Evolutionary conservation across 1,140 invertebrate species (phyloP), one percentile per base, ranked within the genome.

Genomic region (Trichonephila clavipes): DNA sequence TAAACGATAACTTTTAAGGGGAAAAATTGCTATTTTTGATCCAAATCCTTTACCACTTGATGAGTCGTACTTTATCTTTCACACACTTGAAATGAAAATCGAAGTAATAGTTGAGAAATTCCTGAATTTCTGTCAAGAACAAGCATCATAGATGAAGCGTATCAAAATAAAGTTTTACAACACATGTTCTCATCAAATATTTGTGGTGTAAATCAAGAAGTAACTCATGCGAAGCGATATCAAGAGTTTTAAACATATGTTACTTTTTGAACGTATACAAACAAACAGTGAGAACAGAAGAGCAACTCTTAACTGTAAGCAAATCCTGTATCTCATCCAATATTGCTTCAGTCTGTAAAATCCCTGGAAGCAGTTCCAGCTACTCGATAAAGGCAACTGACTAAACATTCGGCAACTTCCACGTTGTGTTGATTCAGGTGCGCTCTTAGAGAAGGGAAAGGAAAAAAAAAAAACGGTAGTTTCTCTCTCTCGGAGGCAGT

Each of bases 371-470:
- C 72, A 1, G 44, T 8, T 34, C 19, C 59, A 28, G 59, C 85
- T 40, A 34, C 59, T 87, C 85, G 85, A 87, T 87, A 87, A 87
- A 61, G n/a, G 10, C 85, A 87, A 87, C 85, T 87, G 85, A 87
- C 61, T 61, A 64, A 64, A 87, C 85, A 87, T 59, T 87, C 85
- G 85, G 64, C 64, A 87, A 87, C 59, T 61, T 44, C 72, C 34
- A 24, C 28, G 19, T n/a, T 87, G 64, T 87, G 85, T 87, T 87
- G 85, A 87, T 87, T 87, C 85, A 87, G 85, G 85, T 87, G 85
- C 61, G 85, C 28, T 40, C 24, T 21, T 21, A 16, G 16, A 58
- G 16, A 24, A 59, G n/a, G 24, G 19, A 19, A 14, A 28, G 44
- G 51, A n/a, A n/a, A n/a, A n/a, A n/a, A 85, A 83, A 19, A 19